Base-by-base conservation (phyloP, 1,140 invertebrate genomes). In the Sycobia sp. region DNA sequence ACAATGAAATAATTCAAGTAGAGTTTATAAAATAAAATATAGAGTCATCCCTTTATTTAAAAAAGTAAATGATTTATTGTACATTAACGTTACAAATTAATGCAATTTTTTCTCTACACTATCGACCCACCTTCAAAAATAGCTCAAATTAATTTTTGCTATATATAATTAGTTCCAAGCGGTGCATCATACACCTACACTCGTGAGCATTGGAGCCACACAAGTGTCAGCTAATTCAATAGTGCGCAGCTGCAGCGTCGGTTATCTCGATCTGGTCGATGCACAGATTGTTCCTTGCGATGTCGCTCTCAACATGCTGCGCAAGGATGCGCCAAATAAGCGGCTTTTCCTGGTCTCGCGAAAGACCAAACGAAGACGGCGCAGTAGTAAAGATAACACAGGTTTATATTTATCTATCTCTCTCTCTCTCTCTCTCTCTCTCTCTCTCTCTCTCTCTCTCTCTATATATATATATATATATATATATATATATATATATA, bases 171-270 rank as follows among this genome's bases (percentile, higher is more conserved):
- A 72, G 23, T 62, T 67, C 73, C 69, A 61, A 76, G 60, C 43
- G 86, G 86, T 51, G 8, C 85, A 86, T 41, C 82, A 86, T 46
- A 82, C 87, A 25, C 86, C 87, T 0, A 88, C 87, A 0, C 84
- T 88, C 0, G 83, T 88, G 16, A 87, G 87, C 0, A 88, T 89
- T 32, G 87, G 87, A 20, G 87, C 87, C 0, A 82, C 86, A 0
- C 86, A 84, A 66, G 4, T 60, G 0, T 76, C 84, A 1, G 81
- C 81, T n/a, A 89, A 91, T 62, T 87, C 89, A 0, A 92, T 92
- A 75, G 89, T 90, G 1, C 82, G 91, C 13, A 93, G 91, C 69
- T 93, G 91, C 72, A 93, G 91, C 73, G 91, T 93, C 2, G 91
- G 91, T 1, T 93, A 93, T 70, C 80, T 94, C 56, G 91, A 93